phyloP scores from a whole-genome alignment of 1,140 invertebrate species.

The Conopomorpha cramerella region DNA sequence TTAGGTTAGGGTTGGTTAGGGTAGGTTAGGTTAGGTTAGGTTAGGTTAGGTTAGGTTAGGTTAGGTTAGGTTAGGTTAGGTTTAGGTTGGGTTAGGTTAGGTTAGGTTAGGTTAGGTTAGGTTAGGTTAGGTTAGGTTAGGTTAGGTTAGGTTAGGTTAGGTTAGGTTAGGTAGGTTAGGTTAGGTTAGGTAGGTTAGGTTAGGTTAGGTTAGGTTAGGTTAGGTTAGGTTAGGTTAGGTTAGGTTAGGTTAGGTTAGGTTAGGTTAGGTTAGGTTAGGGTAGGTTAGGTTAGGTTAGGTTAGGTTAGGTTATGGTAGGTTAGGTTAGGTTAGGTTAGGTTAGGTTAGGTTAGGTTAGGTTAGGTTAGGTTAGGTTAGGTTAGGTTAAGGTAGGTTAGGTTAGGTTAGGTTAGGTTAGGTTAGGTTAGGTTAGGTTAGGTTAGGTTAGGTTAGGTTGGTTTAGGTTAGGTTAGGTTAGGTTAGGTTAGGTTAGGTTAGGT shows the following conservation, averaged over 20 bases:
- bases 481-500: background rate
- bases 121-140: background rate
- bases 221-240: conserved; percentile 2
- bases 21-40: background rate
- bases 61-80: background rate
- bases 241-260: conserved; percentile 5
- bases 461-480: conserved; percentile 3
- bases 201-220: conserved; percentile 2
- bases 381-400: background rate
- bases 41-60: background rate
- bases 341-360: conserved; percentile 3
- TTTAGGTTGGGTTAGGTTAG: background rate
- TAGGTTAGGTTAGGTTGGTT: conserved; percentile 2
- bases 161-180: background rate
- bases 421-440: conserved; percentile 3
- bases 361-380: background rate
- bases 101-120: background rate
- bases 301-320: background rate
- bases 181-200: conserved; percentile 2
- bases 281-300: conserved; percentile 3
- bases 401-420: conserved; percentile 3
- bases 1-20: background rate
- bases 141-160: background rate
- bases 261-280: conserved; percentile 4
- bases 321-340: conserved; percentile 3